A percentile compares a stretch with the other conserved stretches of the same genome.
phyloP scores from a whole-genome alignment of 2,888 invertebrate species.

The Pherbina coryleti region DNA sequence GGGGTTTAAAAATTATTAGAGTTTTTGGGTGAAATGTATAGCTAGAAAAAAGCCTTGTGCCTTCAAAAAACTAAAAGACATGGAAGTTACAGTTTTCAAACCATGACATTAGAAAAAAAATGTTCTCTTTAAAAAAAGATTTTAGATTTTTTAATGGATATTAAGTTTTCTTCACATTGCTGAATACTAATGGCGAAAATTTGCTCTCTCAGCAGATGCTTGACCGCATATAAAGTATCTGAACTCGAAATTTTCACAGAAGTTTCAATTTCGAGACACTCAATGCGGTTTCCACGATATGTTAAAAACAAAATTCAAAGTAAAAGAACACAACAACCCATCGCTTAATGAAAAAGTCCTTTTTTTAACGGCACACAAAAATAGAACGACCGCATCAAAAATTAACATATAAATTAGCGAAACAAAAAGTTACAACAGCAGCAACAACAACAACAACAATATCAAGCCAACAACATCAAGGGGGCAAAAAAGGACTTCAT shows the following conservation, averaged over 20 bases:
- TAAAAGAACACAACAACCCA: not conserved
- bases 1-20: too few relatives aligned
- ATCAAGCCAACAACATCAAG: not conserved
- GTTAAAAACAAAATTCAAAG: not conserved
- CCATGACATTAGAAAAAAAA: too few relatives aligned
- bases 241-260: not conserved
- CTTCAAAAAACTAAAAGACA: too few relatives aligned
- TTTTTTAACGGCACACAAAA: slow-evolving; percentile 37
- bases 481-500: not conserved
- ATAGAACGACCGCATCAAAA: slow-evolving; percentile 45
- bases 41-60: too few relatives aligned
- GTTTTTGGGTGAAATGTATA: too few relatives aligned
- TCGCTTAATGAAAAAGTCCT: slow-evolving; percentile 34
- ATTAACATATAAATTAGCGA: slow-evolving; percentile 56
- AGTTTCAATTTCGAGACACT: not conserved
- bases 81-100: too few relatives aligned
- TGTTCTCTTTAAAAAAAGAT: not conserved
- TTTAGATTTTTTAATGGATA: too few relatives aligned
- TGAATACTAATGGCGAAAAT: not conserved
- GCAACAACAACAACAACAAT: slow-evolving; percentile 49
- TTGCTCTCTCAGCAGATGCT: not conserved
- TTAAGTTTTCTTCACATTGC: not conserved
- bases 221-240: not conserved
- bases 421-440: slow-evolving; percentile 43
- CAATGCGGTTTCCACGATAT: not conserved